Conservation (phyloP, 2,113 vertebrate genomes). For the Lamprologus ornatipinnis region DNA sequence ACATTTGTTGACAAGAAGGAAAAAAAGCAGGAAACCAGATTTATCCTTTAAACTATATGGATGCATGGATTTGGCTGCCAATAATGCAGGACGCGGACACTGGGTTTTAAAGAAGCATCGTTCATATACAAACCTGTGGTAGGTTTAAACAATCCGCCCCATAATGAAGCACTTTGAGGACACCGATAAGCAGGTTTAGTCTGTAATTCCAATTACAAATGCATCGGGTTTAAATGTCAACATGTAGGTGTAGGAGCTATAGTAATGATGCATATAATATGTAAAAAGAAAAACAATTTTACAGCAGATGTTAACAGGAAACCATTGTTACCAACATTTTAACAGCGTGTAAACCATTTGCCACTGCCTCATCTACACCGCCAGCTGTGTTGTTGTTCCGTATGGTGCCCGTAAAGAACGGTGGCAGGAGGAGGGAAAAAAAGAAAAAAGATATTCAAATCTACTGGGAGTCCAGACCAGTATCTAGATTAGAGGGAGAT, state of each 20-base stretch:
- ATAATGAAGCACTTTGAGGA: background rate
- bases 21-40: background rate
- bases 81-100: background rate
- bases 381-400: slow-evolving; percentile 12
- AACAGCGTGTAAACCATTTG: slow-evolving; percentile 17
- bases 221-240: slow-evolving; percentile 5
- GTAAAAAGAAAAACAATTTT: background rate
- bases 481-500: slow-evolving; percentile 54
- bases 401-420: background rate
- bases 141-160: background rate
- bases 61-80: background rate
- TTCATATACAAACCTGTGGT: background rate
- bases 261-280: background rate
- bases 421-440: background rate
- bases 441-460: background rate
- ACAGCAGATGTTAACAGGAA: background rate
- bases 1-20: background rate
- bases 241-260: background rate
- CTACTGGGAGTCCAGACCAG: slow-evolving; percentile 20
- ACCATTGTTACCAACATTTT: background rate
- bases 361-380: slow-evolving; percentile 10
- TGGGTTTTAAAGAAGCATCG: background rate
- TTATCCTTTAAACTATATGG: background rate
- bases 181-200: background rate
- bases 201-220: slow-evolving; percentile 7